Base-by-base conservation (phyloP, 2,888 invertebrate species). In the Calliopum simillimum region DNA sequence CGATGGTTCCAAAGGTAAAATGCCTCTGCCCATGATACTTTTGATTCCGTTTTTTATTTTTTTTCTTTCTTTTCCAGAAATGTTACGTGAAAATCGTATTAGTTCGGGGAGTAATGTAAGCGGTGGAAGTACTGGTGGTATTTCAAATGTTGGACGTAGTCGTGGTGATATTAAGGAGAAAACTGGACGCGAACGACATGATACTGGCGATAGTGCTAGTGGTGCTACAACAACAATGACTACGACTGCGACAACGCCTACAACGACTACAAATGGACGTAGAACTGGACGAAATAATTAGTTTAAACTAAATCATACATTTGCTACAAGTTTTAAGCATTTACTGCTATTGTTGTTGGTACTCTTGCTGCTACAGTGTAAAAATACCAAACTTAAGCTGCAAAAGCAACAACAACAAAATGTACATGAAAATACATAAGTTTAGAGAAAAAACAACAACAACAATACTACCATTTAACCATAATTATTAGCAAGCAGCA, bases 1-100 rank as follows among this genome's bases (percentile, higher is more conserved):
- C 70, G 80, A 80, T 71, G 75, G 76, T 76, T 79, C 79, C 80
- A 86, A 86, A 78, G 85, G 86, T 69, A 85, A 84, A 78, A 86
- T 86, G n/a, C n/a, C n/a, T 86, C 25, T 66, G 47, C 21, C 16
- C 55, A 64, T 21, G 11, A 13, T 46, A 12, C 23, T 46, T 46
- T 66, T 56, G 2, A 25, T 16, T 19, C 43, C 47, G 25, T 13
- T 16, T 41, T 49, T 55, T 16, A 16, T 51, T 4, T 49, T 65
- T 44, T 23, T 51, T 53, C 19, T 49, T 59, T 66, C 64, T 8
- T 51, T 74, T 73, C n/a, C 71, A 81, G 82, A 81, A 68, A 74
- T 73, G 70, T 73, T 75, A 62, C 80, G 80, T 64, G 81, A 81
- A 69, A 78, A 79, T 71, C 84, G 84, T 70, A 78, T 84, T 73